Evolutionary conservation across 2,888 invertebrate species (phyloP).

Genomic region (Acronicta aceris): DNA sequence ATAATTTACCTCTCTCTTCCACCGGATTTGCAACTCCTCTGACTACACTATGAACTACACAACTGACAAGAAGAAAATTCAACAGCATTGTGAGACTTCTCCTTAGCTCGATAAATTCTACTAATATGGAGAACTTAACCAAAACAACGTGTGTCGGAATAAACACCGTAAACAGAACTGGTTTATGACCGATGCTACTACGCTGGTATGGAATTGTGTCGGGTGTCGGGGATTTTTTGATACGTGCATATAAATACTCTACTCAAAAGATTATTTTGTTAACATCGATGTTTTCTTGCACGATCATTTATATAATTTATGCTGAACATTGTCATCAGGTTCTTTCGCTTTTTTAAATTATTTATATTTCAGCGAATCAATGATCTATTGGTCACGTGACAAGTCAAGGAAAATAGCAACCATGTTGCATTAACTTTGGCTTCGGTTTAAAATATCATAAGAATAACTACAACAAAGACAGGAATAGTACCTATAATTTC

Average conservation of each 20-base stretch:
- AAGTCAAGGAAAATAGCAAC: too few relatives aligned
- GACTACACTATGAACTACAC: slow-evolving; percentile 13
- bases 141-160: slow-evolving; percentile 22
- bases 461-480: too few relatives aligned
- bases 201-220: neutral
- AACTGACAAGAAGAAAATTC: slow-evolving; percentile 23
- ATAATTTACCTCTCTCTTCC: slow-evolving; percentile 11
- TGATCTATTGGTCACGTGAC: too few relatives aligned
- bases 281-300: too few relatives aligned
- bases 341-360: too few relatives aligned
- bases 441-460: too few relatives aligned
- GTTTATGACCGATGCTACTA: slow-evolving; percentile 12
- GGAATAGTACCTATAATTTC: too few relatives aligned
- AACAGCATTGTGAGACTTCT: slow-evolving; percentile 22
- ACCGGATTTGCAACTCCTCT: slow-evolving; percentile 10
- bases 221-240: slow-evolving; percentile 30
- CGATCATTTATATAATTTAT: too few relatives aligned
- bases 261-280: too few relatives aligned
- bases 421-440: too few relatives aligned
- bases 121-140: slow-evolving; percentile 2
- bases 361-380: too few relatives aligned
- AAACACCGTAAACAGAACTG: slow-evolving; percentile 17
- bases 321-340: too few relatives aligned
- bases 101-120: slow-evolving; percentile 14
- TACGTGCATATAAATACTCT: neutral